Conservation (phyloP, 2,113 vertebrate genomes). For the Stigmatopora nigra region DNA sequence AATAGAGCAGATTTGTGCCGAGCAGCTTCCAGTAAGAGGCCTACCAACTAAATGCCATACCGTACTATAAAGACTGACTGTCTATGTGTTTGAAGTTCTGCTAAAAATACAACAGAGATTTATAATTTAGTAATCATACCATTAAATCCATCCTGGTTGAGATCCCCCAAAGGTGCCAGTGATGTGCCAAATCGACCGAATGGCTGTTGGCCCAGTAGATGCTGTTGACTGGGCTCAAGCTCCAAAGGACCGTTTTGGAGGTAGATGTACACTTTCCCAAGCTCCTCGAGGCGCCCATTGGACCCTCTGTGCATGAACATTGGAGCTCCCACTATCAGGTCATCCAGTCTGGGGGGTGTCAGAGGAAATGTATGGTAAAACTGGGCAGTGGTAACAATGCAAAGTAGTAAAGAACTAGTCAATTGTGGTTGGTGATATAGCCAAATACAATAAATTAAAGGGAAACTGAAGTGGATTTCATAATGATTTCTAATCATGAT, state of each 20-base stretch:
- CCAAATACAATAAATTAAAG: too few relatives aligned
- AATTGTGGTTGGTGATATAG: too few relatives aligned
- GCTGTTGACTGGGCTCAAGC: slow-evolving; percentile 49
- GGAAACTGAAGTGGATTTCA: too few relatives aligned
- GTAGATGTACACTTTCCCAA: slow-evolving; percentile 83
- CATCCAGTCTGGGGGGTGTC: slow-evolving; percentile 66
- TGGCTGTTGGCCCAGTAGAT: slow-evolving; percentile 71
- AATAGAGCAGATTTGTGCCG: background rate
- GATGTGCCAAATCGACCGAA: slow-evolving; percentile 82
- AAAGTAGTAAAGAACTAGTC: too few relatives aligned
- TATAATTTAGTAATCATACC: slow-evolving; percentile 58
- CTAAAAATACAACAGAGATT: background rate
- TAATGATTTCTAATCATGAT: too few relatives aligned
- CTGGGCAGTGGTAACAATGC: too few relatives aligned
- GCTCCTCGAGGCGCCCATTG: slow-evolving; percentile 76
- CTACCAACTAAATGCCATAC: background rate
- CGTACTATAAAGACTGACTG: background rate
- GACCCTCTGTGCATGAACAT: slow-evolving; percentile 78
- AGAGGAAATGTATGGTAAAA: background rate
- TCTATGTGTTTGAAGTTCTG: background rate
- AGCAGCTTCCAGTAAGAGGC: background rate
- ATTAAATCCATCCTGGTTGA: slow-evolving; percentile 87
- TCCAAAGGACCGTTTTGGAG: slow-evolving; percentile 71
- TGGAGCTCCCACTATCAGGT: slow-evolving; percentile 81
- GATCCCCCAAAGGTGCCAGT: slow-evolving; percentile 79